phyloP scores from a whole-genome alignment of 2,888 invertebrate genomes.

The Caprella mutica region DNA sequence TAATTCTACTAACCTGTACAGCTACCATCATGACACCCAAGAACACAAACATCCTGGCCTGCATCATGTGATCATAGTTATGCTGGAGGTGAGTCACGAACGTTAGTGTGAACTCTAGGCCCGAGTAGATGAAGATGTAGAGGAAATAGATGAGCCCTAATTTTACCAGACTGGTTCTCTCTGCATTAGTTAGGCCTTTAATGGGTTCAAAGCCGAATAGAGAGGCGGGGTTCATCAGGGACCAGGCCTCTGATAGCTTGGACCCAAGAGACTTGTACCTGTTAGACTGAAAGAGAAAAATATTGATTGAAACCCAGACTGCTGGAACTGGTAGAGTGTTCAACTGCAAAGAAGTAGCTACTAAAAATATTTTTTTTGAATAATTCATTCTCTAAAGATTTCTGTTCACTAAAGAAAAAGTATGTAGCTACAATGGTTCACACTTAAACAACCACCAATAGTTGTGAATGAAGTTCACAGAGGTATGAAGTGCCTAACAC shows the following conservation, averaged over 20 bases:
- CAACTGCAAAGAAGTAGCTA: too few relatives aligned
- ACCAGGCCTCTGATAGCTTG: constrained; percentile 53
- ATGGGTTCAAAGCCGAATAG: constrained; percentile 56
- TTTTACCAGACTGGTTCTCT: constrained; percentile 52
- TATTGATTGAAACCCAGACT: background rate
- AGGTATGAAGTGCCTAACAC: too few relatives aligned
- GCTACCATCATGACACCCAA: constrained; percentile 86
- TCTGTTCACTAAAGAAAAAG: too few relatives aligned
- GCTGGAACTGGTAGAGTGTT: too few relatives aligned
- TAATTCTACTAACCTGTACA: too few relatives aligned
- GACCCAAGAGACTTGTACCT: constrained; percentile 56
- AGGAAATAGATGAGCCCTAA: constrained; percentile 72
- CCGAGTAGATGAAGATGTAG: constrained; percentile 88
- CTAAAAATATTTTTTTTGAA: too few relatives aligned
- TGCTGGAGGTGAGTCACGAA: constrained; percentile 90
- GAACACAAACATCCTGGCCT: constrained; percentile 93
- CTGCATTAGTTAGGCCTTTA: constrained; percentile 50
- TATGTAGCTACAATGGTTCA: too few relatives aligned
- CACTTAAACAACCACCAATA: too few relatives aligned
- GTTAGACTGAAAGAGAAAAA: constrained; percentile 49
- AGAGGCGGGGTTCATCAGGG: constrained; percentile 51
- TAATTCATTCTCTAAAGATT: too few relatives aligned
- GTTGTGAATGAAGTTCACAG: too few relatives aligned
- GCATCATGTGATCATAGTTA: constrained; percentile 83
- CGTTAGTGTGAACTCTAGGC: constrained; percentile 91